Base-by-base conservation (phyloP, 2,888 invertebrate genomes). In the Arctia plantaginis region DNA sequence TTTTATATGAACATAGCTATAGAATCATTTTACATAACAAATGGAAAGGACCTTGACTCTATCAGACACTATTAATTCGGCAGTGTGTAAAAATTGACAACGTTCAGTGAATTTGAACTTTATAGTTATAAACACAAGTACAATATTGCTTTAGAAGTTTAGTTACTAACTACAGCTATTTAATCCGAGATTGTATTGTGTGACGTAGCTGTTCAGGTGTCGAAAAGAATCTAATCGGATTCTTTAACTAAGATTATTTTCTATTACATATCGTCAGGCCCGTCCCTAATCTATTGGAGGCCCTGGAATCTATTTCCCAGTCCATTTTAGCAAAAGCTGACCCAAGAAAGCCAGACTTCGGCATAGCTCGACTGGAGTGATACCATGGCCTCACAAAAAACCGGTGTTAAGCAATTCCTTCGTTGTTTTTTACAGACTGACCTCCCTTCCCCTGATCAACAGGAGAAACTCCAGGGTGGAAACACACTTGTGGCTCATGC, bases 141-240 rank as follows among this genome's bases (percentile, higher is more conserved):
- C 35, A n/a, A 39, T 69, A 69, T 35, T 69, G 51, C 55, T 15
- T n/a, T 69, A n/a, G 51, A n/a, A 2, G 18, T 70, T 70, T 62
- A 41, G 41, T 44, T 70, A 62, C 69, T 23, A 70, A 30, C 39
- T 41, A 30, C n/a, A 18, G 27, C 27, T 39, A 55, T 18, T 41
- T 70, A 70, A 70, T 62, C 30, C 41, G 20, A 39, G 59, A 69
- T 69, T 41, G 41, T 62, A 6, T 39, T 35, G 12, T 20, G 12
- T 59, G 20, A 55, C 69, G 69, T 69, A 59, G 18, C 44, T 30
- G 10, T 18, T 30, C 66, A 67, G 41, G 66, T 44, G 66, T 41
- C 10, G 27, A 30, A 20, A 18, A 41, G 27, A 7, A 66, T 66
- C 41, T 67, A 18, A 67, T 59, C 12, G 12, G 12, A 10, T 27